Percentiles rank a stretch among this genome's conserved stretches.
These are phyloP conservation scores for Theonella swinhoei DNA, from an alignment of 37 sponge, comb jelly and placozoan species.

Conservation along the genomic window DNA sequence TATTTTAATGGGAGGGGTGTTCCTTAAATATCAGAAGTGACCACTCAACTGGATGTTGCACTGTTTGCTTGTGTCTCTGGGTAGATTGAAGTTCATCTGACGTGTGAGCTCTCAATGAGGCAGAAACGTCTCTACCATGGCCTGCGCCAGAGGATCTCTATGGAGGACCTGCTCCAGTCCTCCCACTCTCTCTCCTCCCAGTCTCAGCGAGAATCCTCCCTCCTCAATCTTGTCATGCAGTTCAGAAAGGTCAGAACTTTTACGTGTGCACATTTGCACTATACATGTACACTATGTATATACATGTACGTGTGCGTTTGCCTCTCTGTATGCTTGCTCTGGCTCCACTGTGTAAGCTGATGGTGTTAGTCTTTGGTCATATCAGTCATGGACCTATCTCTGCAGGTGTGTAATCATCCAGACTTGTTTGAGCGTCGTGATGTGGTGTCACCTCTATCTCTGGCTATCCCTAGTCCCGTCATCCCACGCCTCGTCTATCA, in stretches of 20 bases:
- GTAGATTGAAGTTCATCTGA: conserved; percentile 87
- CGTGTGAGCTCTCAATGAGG: conserved; percentile 67
- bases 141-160: conserved; percentile 79
- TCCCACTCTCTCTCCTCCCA: conserved; percentile 40
- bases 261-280: too few relatives aligned
- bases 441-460: conserved; percentile 76
- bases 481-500: conserved; percentile 73
- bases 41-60: too few relatives aligned
- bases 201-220: conserved; percentile 52
- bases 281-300: too few relatives aligned
- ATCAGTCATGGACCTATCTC: background rate
- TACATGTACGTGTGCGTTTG: too few relatives aligned
- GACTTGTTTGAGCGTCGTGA: conserved; percentile 92
- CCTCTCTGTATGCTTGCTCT: too few relatives aligned
- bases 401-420: conserved; percentile 95
- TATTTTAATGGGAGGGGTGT: too few relatives aligned
- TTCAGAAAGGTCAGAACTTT: conserved; percentile 83
- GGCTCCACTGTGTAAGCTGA: too few relatives aligned
- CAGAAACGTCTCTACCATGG: conserved; percentile 85
- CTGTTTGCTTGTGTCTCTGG: too few relatives aligned
- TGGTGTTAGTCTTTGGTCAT: too few relatives aligned
- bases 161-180: conserved; percentile 87
- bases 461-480: conserved; percentile 15
- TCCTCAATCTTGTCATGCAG: conserved; percentile 98
- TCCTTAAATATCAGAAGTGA: too few relatives aligned